A percentile compares a stretch with the other conserved stretches of the same genome.
These are phyloP conservation scores for Lacanobia wlatinum DNA, from an alignment of 2,888 invertebrate genomes.

Conservation along the genomic window DNA sequence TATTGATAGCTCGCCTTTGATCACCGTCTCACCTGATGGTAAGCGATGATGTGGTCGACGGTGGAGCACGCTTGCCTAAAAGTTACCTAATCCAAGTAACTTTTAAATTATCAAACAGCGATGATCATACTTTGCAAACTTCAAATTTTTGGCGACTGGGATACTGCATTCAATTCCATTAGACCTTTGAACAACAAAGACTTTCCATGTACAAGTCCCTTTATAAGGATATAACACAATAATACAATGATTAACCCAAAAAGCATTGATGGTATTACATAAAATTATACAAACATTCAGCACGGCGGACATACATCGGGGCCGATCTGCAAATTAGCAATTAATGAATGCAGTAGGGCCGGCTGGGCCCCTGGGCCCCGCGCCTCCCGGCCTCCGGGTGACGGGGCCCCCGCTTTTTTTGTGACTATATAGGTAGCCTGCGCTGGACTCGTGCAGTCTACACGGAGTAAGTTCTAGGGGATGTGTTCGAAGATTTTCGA, in stretches of 20 bases:
- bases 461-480: conserved; percentile 62
- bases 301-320: conserved; percentile 76
- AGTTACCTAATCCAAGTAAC: not conserved
- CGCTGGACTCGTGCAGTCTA: conserved; percentile 74
- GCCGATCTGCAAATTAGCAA: conserved; percentile 89
- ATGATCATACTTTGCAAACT: no score
- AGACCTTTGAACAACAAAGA: not conserved
- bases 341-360: conserved; percentile 87
- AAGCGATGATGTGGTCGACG: no score
- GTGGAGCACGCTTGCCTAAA: not conserved
- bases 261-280: conserved; percentile 58
- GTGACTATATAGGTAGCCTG: conserved; percentile 83
- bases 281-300: conserved; percentile 66
- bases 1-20: no score
- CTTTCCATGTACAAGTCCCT: not conserved
- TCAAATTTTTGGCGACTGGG: no score
- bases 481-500: conserved; percentile 68
- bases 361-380: conserved; percentile 62
- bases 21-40: no score
- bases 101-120: no score
- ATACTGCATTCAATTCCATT: no score
- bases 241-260: conserved; percentile 53
- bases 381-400: conserved; percentile 63
- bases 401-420: conserved; percentile 74
- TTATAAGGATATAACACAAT: not conserved